Percentiles rank a stretch among this genome's conserved stretches.
Evolutionary conservation across 1,140 invertebrate species (phyloP).

Genomic region (Cherax destructor): DNA sequence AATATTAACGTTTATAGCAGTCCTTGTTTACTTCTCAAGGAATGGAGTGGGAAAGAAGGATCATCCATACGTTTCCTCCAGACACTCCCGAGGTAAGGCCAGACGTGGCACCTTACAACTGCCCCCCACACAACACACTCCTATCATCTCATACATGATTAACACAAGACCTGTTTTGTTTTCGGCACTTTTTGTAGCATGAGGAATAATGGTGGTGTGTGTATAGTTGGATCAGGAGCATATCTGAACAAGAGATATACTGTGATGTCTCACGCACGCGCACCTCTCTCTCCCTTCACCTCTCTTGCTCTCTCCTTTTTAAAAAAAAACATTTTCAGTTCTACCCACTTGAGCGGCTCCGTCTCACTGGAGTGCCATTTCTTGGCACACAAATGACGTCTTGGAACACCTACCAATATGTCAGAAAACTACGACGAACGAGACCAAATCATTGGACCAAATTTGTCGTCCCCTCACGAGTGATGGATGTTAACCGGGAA

Average conservation of each 20-base stretch:
- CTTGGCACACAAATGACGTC: too few relatives aligned
- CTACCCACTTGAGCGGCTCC: background rate
- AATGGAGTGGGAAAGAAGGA: too few relatives aligned
- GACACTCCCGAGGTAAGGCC: background rate
- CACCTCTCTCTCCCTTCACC: background rate
- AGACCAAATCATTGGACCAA: background rate
- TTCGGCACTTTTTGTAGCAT: background rate
- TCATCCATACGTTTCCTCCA: background rate
- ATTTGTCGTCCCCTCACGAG: background rate
- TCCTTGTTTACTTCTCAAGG: too few relatives aligned
- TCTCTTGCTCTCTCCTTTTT: background rate
- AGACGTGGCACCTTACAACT: background rate
- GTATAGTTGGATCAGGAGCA: background rate
- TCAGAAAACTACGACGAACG: background rate
- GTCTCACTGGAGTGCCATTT: too few relatives aligned
- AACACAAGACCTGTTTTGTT: background rate
- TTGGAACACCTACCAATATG: background rate
- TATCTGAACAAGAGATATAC: background rate
- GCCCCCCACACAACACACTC: background rate
- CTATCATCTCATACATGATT: background rate
- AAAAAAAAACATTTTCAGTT: background rate
- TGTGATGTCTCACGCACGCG: background rate
- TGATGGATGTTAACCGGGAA: background rate
- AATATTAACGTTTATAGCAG: too few relatives aligned
- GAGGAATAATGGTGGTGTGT: background rate